These are phyloP conservation scores for Kobus ellipsiprymnus DNA, from an alignment of 2,113 vertebrate genomes.

Conservation along the genomic window DNA sequence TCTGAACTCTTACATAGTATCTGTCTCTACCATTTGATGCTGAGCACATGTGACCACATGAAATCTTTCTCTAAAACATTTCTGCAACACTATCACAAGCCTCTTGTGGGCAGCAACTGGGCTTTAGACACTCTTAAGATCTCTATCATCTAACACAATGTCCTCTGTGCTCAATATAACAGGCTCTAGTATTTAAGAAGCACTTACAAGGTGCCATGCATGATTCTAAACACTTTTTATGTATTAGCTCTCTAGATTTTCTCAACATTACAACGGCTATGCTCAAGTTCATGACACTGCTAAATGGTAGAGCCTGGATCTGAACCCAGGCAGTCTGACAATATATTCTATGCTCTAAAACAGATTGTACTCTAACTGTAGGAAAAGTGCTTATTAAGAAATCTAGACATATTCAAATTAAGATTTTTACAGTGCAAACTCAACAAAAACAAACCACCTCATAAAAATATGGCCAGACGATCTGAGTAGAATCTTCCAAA, in stretches of 20 bases:
- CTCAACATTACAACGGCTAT: neutral
- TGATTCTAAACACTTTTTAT: neutral
- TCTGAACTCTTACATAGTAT: neutral
- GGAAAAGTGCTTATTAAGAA: constrained; percentile 15
- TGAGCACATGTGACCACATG: neutral
- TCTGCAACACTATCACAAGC: neutral
- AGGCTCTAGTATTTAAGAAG: neutral
- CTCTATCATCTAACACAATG: neutral
- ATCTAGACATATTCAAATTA: neutral
- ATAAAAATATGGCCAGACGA: neutral
- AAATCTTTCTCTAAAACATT: neutral
- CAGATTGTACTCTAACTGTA: constrained; percentile 2
- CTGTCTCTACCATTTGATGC: neutral
- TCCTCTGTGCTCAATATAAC: neutral
- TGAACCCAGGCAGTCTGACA: neutral
- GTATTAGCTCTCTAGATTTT: neutral
- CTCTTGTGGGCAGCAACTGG: neutral
- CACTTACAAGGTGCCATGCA: neutral
- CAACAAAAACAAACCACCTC: neutral
- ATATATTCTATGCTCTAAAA: constrained; percentile 6
- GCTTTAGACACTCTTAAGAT: neutral
- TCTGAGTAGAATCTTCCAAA: neutral
- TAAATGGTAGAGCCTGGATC: neutral
- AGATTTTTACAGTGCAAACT: constrained; percentile 28
- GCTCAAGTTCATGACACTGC: neutral